phyloP scores from a whole-genome alignment of 2,113 vertebrate species.

The Elaphurus davidianus region DNA sequence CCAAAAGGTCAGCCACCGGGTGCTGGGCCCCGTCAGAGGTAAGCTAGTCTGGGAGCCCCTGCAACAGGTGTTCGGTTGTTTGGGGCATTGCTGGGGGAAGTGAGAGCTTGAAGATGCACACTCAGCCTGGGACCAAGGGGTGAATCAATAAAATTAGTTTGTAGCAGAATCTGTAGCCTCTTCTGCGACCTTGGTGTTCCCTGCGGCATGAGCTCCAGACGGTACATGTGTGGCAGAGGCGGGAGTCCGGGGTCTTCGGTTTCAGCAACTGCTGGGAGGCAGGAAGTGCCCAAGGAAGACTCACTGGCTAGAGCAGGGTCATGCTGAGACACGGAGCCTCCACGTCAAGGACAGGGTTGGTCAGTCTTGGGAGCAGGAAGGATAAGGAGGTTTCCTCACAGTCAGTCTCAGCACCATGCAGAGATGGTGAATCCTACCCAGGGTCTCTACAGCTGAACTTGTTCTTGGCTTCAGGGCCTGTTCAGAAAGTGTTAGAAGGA shows the following conservation, averaged over 20 bases:
- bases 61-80: slow-evolving; percentile 51
- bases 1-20: slow-evolving; percentile 72
- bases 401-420: neutral
- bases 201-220: slow-evolving; percentile 5
- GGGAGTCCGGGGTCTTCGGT: neutral
- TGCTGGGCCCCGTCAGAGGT: slow-evolving; percentile 89
- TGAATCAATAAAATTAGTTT: slow-evolving; percentile 70
- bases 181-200: slow-evolving; percentile 66
- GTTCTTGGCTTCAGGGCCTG: slow-evolving; percentile 24
- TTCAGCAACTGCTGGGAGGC: neutral
- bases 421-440: neutral
- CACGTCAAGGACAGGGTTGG: neutral
- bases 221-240: neutral
- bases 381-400: neutral
- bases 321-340: neutral
- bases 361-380: neutral
- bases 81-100: slow-evolving; percentile 74
- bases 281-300: neutral
- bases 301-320: neutral
- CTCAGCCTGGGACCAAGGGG: slow-evolving; percentile 24
- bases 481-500: neutral
- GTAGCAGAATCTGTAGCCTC: slow-evolving; percentile 54
- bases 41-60: slow-evolving; percentile 82
- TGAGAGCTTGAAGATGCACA: slow-evolving; percentile 65
- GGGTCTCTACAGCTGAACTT: neutral